A percentile compares a stretch with the other conserved stretches of the same genome.
phyloP scores from a whole-genome alignment of 1,140 invertebrate species.

The Drosophila busckii region DNA sequence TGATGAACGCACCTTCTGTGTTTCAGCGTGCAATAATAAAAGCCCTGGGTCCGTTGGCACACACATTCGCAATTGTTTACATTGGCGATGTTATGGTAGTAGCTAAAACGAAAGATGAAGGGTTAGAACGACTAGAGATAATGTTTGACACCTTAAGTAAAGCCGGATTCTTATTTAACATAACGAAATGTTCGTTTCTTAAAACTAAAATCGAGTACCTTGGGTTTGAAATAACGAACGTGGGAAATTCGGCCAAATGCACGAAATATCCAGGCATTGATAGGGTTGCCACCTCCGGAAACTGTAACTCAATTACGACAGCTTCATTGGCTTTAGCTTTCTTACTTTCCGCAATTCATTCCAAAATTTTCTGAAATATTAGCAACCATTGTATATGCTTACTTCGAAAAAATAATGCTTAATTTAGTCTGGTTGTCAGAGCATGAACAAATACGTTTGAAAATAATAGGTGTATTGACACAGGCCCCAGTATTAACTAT shows the following conservation, averaged over 20 bases:
- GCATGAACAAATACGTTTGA: slow-evolving; percentile 1
- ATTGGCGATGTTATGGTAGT: slow-evolving; percentile 1
- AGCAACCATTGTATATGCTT: background rate
- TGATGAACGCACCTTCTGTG: slow-evolving; percentile 56
- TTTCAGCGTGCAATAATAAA: slow-evolving; percentile 51
- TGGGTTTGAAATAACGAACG: background rate
- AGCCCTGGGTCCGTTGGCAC: background rate
- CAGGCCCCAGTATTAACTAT: slow-evolving; percentile 15
- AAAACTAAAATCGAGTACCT: slow-evolving; percentile 1
- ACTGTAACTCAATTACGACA: background rate
- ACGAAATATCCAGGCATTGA: slow-evolving; percentile 3
- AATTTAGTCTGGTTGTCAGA: slow-evolving; percentile 7
- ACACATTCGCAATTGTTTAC: slow-evolving; percentile 1
- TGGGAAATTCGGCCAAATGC: slow-evolving; percentile 7
- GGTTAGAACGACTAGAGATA: background rate
- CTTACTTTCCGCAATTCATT: slow-evolving; percentile 16
- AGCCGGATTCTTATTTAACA: slow-evolving; percentile 3
- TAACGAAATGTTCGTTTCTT: slow-evolving; percentile 4
- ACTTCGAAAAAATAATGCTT: slow-evolving; percentile 2
- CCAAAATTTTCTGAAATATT: slow-evolving; percentile 3
- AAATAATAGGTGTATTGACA: slow-evolving; percentile 16
- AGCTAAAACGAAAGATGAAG: slow-evolving; percentile 1
- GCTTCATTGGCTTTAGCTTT: slow-evolving; percentile 17
- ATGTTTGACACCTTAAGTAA: background rate
- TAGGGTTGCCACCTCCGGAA: background rate